Evolutionary conservation across 1,140 invertebrate species (phyloP), one percentile per base, ranked within the genome.

Genomic region (Hyles euphorbiae): DNA sequence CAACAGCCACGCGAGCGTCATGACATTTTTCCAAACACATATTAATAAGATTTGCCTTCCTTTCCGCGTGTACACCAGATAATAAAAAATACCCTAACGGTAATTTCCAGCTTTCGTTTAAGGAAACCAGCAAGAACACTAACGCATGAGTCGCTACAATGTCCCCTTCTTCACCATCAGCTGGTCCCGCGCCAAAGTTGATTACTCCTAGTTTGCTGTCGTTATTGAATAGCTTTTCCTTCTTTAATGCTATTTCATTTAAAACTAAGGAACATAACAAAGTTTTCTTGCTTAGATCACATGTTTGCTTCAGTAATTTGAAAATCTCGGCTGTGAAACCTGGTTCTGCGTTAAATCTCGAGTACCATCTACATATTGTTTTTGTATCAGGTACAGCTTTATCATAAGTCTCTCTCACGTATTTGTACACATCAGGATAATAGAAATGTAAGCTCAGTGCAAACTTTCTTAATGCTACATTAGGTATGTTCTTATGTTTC

Each of bases 341-440:
- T 33, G 60, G 60, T 8, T 62, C 50, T 5, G 53, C 64, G 44
- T 61, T 12, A 46, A 61, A 32, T 36, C 32, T 65, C 9, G 1
- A 2, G 33, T 65, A 65, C 59, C 63, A 65, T 32, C 34, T 34
- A 10, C 34, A 46, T 2, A 65, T 2, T 22, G 56, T 58, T 47
- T 51, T 54, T 0, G 63, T 34, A 55, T 65, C 59, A 32, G 58
- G 63, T 5, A 61, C 45, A 36, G 11, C 11, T 11, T 56, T 56
- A 34, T 53, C 40, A n/a, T 43, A 57, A 2, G 3, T 3, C 49
- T 56, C 7, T 34, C 63, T 53, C 2, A 65, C 47, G 47, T 61
- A 65, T 61, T 65, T 65, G 32, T 65, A 65, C 2, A 56, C 59
- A 9, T 59, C 63, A 22, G 63, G 59, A 4, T 55, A 65, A 11